Percentiles rank a stretch among this genome's conserved stretches.
phyloP scores from a whole-genome alignment of 2,797 vertebrate species.

The Smutsia temminckii region DNA sequence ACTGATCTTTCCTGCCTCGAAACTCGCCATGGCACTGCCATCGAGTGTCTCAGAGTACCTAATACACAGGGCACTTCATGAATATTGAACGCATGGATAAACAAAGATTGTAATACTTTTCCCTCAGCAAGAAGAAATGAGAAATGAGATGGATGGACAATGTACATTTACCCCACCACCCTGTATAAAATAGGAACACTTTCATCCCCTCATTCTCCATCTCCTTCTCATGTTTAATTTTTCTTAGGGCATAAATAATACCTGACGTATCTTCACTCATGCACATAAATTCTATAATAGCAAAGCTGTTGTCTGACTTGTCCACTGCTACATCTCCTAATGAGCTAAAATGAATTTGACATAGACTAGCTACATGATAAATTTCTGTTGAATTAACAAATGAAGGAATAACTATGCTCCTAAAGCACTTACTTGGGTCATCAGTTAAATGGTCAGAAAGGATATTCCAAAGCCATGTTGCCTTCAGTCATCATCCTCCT shows the following conservation, averaged over 20 bases:
- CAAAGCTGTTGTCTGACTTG: background rate
- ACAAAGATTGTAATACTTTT: background rate
- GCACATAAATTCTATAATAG: background rate
- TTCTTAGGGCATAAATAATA: background rate
- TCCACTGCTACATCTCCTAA: background rate
- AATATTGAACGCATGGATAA: background rate
- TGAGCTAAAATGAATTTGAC: background rate
- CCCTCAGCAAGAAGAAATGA: background rate
- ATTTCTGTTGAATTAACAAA: background rate
- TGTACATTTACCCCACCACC: background rate
- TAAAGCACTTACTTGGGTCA: background rate
- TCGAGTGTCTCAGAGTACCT: background rate
- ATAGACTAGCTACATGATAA: background rate
- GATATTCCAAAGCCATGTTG: background rate
- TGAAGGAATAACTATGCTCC: background rate
- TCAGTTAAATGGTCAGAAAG: background rate
- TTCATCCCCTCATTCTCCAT: background rate
- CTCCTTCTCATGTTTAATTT: background rate
- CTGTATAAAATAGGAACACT: background rate
- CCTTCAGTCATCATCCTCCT: background rate
- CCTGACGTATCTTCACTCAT: background rate
- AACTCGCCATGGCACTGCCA: background rate
- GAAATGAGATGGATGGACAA: background rate
- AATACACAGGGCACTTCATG: background rate
- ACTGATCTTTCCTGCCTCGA: background rate